phyloP scores from a whole-genome alignment of 2,113 vertebrate genomes.

The Psittacara wagleri region DNA sequence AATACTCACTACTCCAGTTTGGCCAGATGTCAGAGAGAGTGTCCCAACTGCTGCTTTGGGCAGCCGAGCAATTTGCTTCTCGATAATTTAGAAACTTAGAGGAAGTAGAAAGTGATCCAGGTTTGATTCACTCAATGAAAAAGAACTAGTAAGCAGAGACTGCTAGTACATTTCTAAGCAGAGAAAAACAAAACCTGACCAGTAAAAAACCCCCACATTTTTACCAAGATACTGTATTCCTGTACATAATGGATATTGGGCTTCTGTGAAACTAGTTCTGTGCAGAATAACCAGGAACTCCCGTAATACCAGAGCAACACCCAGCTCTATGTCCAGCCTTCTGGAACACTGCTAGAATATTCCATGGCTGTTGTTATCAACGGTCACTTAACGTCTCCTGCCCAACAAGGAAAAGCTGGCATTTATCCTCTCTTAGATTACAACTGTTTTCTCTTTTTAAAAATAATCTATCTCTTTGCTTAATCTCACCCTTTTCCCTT shows the following conservation, averaged over 20 bases:
- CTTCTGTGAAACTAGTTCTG: not conserved
- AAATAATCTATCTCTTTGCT: not conserved
- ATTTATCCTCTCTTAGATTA: not conserved
- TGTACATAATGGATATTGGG: not conserved
- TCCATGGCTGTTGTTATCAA: not conserved
- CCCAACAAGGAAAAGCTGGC: not conserved
- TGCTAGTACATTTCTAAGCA: not conserved
- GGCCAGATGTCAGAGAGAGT: not conserved
- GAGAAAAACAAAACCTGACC: not conserved
- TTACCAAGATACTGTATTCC: not conserved
- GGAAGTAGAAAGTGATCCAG: not conserved
- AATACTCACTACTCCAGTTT: slow-evolving; percentile 36
- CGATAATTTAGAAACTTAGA: not conserved
- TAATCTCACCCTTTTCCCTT: not conserved
- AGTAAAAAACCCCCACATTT: not conserved
- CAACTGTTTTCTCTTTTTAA: not conserved
- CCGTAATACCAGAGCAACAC: not conserved
- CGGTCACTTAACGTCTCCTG: not conserved
- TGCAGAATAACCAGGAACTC: not conserved
- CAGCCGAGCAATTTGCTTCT: not conserved
- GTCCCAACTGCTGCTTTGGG: not conserved
- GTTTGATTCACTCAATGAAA: not conserved
- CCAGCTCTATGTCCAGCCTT: not conserved
- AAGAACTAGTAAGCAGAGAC: not conserved
- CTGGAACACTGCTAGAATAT: not conserved